Evolutionary conservation across 1,140 invertebrate genomes (phyloP).

Genomic region (Anoplophora glabripennis): DNA sequence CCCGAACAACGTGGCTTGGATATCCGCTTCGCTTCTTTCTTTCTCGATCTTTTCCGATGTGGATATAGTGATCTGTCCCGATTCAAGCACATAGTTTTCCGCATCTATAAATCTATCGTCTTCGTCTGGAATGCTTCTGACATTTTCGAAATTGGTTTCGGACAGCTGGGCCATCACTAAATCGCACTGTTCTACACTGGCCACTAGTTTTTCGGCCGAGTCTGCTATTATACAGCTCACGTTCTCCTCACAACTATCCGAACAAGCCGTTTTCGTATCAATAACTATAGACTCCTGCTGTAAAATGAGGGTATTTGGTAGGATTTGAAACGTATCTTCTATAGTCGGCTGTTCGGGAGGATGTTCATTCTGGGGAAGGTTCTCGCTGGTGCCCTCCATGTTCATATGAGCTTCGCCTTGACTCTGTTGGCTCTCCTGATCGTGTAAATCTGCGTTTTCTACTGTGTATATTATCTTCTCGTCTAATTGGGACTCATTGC

Average conservation of each 20-base stretch:
- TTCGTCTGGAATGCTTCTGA: constrained; percentile 39
- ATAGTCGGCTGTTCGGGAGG: constrained; percentile 11
- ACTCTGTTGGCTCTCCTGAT: neutral
- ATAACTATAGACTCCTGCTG: constrained; percentile 44
- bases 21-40: constrained; percentile 37
- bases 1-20: constrained; percentile 45
- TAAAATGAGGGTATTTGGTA: constrained; percentile 46
- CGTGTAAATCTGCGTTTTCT: neutral
- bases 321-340: constrained; percentile 33
- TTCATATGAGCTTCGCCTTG: neutral
- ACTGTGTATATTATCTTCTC: neutral
- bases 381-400: neutral
- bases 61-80: constrained; percentile 45
- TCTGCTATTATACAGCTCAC: constrained; percentile 33
- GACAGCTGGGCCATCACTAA: constrained; percentile 40
- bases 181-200: constrained; percentile 48
- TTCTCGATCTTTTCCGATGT: constrained; percentile 31
- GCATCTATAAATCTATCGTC: constrained; percentile 50
- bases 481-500: neutral
- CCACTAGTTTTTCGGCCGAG: constrained; percentile 43
- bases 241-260: constrained; percentile 23
- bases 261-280: constrained; percentile 29
- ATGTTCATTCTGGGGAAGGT: neutral
- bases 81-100: constrained; percentile 51
- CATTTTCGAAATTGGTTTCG: constrained; percentile 35